Base-by-base conservation (phyloP, 2,113 vertebrate genomes). In the Phasianus colchicus region DNA sequence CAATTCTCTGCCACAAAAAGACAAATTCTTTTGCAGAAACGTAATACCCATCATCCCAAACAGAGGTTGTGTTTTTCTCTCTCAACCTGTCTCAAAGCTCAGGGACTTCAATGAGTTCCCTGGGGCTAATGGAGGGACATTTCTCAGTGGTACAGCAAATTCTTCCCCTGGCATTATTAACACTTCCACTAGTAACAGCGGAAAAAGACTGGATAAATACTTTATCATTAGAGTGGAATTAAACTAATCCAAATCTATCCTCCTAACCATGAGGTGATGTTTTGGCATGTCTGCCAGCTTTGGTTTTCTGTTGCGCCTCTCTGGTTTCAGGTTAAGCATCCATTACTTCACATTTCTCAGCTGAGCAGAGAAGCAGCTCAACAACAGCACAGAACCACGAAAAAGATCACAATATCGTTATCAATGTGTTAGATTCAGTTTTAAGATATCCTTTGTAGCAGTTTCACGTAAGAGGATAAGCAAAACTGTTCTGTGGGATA, bases 401-500 rank as follows among this genome's bases (percentile, higher is more conserved):
- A 48, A 21, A 57, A 73, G 27, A 73, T 6, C 20, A n/a, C 7
- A 9, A 4, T 79, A 6, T 2, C 5, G 16, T 52, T 61, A 82
- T 50, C 43, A 52, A 29, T 8, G 11, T 3, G 3, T 4, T 6
- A 89, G 45, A 61, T 6, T 5, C 43, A 10, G 38, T 58, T 82
- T 67, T 67, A 1, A 0, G 22, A 34, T 65, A 32, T 32, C 36
- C 74, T 81, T 55, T 2, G 1, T 1, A 38, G 50, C 10, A 70
- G 19, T 12, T 42, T 63, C n/a, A 40, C 1, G 2, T 61, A 32
- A 88, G 13, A 66, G 3, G 38, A 74, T 36, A 95, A 71, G 55
- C 29, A 80, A 80, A 93, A 47, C 60, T 83, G 69, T 90, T 91
- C 60, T 50, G 34, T 70, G 83, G 79, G 55, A 88, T 52, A 78